These are phyloP conservation scores for Volucella inflata DNA, from an alignment of 2,888 invertebrate species.

Conservation along the genomic window DNA sequence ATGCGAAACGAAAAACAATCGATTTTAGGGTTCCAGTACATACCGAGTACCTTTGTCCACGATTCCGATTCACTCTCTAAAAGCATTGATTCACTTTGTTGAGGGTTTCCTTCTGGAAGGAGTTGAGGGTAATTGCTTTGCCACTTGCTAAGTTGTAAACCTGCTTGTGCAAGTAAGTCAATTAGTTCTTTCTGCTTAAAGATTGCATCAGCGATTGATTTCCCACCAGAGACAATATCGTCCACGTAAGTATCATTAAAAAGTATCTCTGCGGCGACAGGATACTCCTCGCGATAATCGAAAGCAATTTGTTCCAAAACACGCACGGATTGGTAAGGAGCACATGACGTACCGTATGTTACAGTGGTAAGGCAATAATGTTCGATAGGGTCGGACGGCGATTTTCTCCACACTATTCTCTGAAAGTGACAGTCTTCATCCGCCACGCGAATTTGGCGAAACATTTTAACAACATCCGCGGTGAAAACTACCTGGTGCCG, in stretches of 20 bases:
- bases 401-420: no score
- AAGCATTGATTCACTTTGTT: neutral
- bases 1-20: neutral
- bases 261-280: slow-evolving; percentile 36
- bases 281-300: slow-evolving; percentile 54
- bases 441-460: no score
- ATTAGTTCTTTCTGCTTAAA: no score
- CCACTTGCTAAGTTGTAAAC: neutral
- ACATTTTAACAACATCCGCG: no score
- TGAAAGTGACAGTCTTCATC: no score
- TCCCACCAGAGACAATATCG: no score
- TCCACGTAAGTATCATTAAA: no score
- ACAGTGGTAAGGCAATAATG: neutral
- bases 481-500: no score
- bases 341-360: no score
- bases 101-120: neutral
- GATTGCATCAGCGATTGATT: no score
- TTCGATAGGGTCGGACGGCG: no score
- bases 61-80: neutral
- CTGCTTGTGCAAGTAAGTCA: neutral
- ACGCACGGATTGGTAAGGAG: no score
- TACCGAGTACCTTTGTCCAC: neutral
- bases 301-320: slow-evolving; percentile 62
- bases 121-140: neutral
- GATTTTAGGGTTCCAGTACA: neutral